Percentiles rank a stretch among this genome's conserved stretches.
Evolutionary conservation across 2,113 vertebrate species (phyloP).

Genomic region (Mugil cephalus): DNA sequence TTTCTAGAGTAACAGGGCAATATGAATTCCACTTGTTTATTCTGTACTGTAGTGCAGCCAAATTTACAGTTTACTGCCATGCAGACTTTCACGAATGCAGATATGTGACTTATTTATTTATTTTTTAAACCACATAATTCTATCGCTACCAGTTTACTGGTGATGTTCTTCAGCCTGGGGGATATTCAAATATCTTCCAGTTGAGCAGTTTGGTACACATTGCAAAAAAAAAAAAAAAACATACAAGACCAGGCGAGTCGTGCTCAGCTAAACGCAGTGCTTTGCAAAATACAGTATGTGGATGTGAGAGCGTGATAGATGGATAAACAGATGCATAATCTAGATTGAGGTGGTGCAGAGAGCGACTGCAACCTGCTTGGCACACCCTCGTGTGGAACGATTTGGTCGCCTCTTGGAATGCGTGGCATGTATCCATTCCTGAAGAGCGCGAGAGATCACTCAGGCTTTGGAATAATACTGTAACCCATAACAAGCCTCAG

Average conservation of each 20-base stretch:
- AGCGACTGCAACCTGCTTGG: slow-evolving; percentile 48
- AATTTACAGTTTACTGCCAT: too few species aligned
- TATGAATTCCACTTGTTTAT: too few species aligned
- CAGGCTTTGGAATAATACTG: slow-evolving; percentile 39
- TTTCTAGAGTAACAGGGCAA: too few species aligned
- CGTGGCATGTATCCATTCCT: slow-evolving; percentile 71
- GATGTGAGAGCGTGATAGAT: not conserved
- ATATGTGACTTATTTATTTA: too few species aligned
- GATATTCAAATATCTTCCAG: too few species aligned
- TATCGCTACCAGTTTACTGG: too few species aligned
- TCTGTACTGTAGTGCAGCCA: too few species aligned
- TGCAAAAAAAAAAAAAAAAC: not conserved
- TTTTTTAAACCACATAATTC: too few species aligned
- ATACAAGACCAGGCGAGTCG: too few species aligned
- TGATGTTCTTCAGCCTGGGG: too few species aligned
- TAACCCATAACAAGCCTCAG: slow-evolving; percentile 39
- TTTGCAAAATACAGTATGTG: not conserved
- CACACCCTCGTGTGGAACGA: slow-evolving; percentile 38
- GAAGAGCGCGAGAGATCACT: slow-evolving; percentile 58
- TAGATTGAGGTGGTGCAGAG: not conserved
- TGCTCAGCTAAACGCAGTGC: not conserved
- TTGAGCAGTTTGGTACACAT: too few species aligned
- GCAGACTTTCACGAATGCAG: too few species aligned
- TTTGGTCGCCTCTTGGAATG: slow-evolving; percentile 64
- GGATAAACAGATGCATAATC: slow-evolving; percentile 1